Percentiles rank a stretch among this genome's conserved stretches.
phyloP scores from a whole-genome alignment of 2,888 invertebrate genomes.

The Eulithis testata region DNA sequence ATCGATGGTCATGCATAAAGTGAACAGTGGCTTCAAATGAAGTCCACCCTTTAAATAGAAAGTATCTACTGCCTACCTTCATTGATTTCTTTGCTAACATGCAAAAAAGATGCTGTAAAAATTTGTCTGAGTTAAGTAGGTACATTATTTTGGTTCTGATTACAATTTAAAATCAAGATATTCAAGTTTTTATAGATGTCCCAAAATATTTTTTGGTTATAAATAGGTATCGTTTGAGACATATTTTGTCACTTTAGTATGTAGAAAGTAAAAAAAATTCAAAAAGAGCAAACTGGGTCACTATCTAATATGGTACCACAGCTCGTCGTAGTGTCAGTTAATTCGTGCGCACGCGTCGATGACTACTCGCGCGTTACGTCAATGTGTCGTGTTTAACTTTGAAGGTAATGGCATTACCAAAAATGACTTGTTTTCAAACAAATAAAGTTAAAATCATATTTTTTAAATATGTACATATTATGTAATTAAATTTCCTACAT shows the following conservation, averaged over 20 bases:
- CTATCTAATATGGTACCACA: neutral
- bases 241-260: no score
- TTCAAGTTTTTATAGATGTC: no score
- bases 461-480: no score
- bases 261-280: no score
- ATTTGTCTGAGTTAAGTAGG: neutral
- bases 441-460: neutral
- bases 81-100: no score
- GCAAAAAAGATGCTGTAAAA: neutral
- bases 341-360: constrained; percentile 35
- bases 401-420: constrained; percentile 1
- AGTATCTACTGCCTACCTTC: no score
- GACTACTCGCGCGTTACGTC: constrained; percentile 23
- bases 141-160: neutral
- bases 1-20: no score
- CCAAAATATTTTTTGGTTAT: no score
- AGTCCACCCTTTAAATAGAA: no score
- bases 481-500: neutral
- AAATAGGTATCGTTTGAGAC: no score
- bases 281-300: neutral
- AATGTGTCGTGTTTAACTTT: constrained; percentile 1
- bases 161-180: no score
- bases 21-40: no score
- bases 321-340: neutral
- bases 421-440: neutral